Conservation (phyloP, 1,140 invertebrate genomes). For the Drosophila miranda region DNA sequence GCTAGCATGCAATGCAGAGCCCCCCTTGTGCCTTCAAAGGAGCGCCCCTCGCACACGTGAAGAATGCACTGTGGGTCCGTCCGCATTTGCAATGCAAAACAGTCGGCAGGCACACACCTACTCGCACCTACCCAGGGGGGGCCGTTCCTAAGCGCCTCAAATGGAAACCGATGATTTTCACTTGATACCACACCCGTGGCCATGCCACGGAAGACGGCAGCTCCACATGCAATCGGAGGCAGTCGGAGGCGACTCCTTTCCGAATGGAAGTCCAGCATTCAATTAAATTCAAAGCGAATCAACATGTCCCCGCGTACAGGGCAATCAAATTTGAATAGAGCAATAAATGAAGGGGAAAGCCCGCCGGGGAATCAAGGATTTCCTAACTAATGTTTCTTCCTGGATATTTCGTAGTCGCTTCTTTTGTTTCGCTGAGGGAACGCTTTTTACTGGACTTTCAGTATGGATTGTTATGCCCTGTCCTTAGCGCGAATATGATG, state of each 20-base stretch:
- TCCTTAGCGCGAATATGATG: conserved; percentile 39
- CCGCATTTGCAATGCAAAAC: conserved; percentile 51
- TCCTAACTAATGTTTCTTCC: neutral
- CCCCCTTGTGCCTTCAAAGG: neutral
- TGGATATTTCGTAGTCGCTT: conserved; percentile 32
- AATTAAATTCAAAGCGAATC: conserved; percentile 27
- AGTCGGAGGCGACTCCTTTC: conserved; percentile 12
- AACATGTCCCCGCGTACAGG: conserved; percentile 13
- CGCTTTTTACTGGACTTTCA: conserved; percentile 1
- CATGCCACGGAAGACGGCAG: conserved; percentile 21
- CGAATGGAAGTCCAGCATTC: conserved; percentile 23
- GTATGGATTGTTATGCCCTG: conserved; percentile 23
- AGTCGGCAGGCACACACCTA: neutral
- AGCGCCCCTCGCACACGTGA: conserved; percentile 23
- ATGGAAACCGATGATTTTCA: conserved; percentile 46
- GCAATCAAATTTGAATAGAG: conserved; percentile 5
- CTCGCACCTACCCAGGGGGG: neutral
- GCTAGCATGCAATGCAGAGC: conserved; percentile 34
- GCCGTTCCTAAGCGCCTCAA: conserved; percentile 41
- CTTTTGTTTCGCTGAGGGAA: neutral
- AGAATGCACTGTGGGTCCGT: conserved; percentile 34
- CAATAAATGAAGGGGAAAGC: neutral
- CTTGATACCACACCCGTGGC: conserved; percentile 30
- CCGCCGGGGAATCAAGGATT: neutral
- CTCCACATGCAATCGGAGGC: conserved; percentile 44